Percentiles rank a stretch among this genome's conserved stretches.
phyloP scores from a whole-genome alignment of 2,888 invertebrate genomes.

The Smittia sp. region DNA sequence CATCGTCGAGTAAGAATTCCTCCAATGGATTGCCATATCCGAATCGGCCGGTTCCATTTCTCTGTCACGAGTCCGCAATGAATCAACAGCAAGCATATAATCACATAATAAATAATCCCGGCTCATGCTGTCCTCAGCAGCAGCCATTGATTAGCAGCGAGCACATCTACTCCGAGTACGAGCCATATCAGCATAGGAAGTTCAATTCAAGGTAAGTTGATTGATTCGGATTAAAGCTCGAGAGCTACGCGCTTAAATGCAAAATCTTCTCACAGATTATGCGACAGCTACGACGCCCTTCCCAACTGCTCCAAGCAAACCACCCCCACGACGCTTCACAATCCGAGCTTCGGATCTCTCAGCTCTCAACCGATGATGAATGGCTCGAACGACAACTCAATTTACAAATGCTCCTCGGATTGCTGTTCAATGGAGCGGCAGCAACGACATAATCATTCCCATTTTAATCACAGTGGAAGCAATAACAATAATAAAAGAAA shows the following conservation, averaged over 20 bases:
- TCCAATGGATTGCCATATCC: constrained; percentile 32
- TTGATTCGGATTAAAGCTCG: not conserved
- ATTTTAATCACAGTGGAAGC: constrained; percentile 25
- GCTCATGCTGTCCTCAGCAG: constrained; percentile 26
- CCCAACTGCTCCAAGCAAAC: constrained; percentile 47
- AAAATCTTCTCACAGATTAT: constrained; percentile 46
- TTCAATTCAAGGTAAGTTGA: constrained; percentile 32
- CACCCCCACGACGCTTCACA: constrained; percentile 46
- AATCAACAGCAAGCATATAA: constrained; percentile 37
- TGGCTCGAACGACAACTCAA: constrained; percentile 25
- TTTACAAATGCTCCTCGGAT: constrained; percentile 36
- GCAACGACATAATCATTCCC: constrained; percentile 28
- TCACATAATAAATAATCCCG: constrained; percentile 29
- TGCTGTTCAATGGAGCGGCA: constrained; percentile 37
- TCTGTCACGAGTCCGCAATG: constrained; percentile 32
- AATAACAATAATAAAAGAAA: constrained; percentile 35
- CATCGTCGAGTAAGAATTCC: constrained; percentile 37
- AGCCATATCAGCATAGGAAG: constrained; percentile 38
- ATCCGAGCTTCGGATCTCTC: constrained; percentile 28
- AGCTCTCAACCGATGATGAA: constrained; percentile 21
- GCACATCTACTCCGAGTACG: constrained; percentile 36
- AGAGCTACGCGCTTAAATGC: not conserved
- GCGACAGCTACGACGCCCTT: constrained; percentile 53
- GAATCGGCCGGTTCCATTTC: constrained; percentile 28
- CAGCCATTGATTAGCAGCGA: constrained; percentile 10